Evolutionary conservation across 2,888 invertebrate species (phyloP).

Genomic region (Arge pagana): DNA sequence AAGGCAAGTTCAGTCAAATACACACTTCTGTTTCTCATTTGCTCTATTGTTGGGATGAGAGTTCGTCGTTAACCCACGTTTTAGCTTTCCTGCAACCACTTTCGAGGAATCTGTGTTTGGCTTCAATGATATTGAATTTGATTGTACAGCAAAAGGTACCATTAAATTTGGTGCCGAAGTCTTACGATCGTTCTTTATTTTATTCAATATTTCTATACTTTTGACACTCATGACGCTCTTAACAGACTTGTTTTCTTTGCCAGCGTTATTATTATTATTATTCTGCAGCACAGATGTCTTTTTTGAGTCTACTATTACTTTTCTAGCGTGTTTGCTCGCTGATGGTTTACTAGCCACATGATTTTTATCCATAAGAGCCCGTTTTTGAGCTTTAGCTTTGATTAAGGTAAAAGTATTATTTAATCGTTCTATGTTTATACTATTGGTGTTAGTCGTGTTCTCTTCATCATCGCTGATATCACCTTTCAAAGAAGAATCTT

Average conservation of each 20-base stretch:
- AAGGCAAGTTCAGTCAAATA: slow-evolving; percentile 15
- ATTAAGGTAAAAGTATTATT: slow-evolving; percentile 39
- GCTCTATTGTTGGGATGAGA: slow-evolving; percentile 49
- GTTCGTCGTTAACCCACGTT: slow-evolving; percentile 41
- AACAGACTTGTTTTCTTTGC: slow-evolving; percentile 21
- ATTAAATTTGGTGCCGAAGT: slow-evolving; percentile 21
- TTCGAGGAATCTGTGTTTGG: slow-evolving; percentile 37
- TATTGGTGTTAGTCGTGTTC: background rate
- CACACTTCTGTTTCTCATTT: slow-evolving; percentile 43
- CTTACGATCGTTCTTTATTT: slow-evolving; percentile 45
- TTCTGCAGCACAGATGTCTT: slow-evolving; percentile 17
- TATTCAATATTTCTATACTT: slow-evolving; percentile 51
- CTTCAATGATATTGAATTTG: slow-evolving; percentile 37
- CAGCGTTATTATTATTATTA: slow-evolving; percentile 8
- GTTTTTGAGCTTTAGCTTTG: slow-evolving; percentile 42
- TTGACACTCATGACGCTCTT: slow-evolving; percentile 46
- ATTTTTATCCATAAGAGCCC: slow-evolving; percentile 48
- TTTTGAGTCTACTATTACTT: slow-evolving; percentile 38
- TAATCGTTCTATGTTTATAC: slow-evolving; percentile 26
- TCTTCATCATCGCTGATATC: slow-evolving; percentile 30
- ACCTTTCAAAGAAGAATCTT: slow-evolving; percentile 25
- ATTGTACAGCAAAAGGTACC: slow-evolving; percentile 24
- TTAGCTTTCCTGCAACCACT: slow-evolving; percentile 44
- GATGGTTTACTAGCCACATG: slow-evolving; percentile 37
- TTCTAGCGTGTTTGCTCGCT: slow-evolving; percentile 40